These are phyloP conservation scores for Telmatherina bonti DNA, from an alignment of 2,797 vertebrate species.

Conservation along the genomic window DNA sequence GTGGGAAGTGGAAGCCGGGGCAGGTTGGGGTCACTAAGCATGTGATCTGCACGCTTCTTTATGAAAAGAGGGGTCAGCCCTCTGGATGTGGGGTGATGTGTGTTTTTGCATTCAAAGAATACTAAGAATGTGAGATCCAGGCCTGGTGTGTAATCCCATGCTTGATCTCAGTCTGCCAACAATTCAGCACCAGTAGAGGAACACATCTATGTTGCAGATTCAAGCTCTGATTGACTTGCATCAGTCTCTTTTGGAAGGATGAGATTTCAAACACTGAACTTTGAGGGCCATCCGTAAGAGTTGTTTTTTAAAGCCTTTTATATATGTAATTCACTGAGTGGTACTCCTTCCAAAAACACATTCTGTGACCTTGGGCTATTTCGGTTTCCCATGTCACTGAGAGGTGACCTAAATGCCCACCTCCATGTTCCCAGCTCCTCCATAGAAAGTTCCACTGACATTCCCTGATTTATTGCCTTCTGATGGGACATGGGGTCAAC, in stretches of 20 bases:
- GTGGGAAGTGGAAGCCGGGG: slow-evolving; percentile 74
- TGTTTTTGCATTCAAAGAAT: slow-evolving; percentile 76
- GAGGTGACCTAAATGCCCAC: slow-evolving; percentile 50
- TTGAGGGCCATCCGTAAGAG: slow-evolving; percentile 2
- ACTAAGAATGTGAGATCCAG: slow-evolving; percentile 77
- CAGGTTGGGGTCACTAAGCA: slow-evolving; percentile 76
- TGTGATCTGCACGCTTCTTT: slow-evolving; percentile 73
- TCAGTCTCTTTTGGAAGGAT: slow-evolving; percentile 23
- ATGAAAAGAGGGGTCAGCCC: slow-evolving; percentile 72
- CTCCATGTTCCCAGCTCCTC: slow-evolving; percentile 47
- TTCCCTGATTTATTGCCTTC: slow-evolving; percentile 78
- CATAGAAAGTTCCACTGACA: slow-evolving; percentile 51
- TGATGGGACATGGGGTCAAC: slow-evolving; percentile 71
- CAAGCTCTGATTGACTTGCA: slow-evolving; percentile 64
- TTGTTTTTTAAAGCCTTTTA: neutral
- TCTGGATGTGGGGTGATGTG: slow-evolving; percentile 67
- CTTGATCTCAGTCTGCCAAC: slow-evolving; percentile 61
- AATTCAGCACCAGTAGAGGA: slow-evolving; percentile 54
- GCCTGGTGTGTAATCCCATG: slow-evolving; percentile 73
- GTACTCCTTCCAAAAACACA: neutral
- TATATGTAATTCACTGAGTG: slow-evolving; percentile 4
- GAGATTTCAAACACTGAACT: neutral
- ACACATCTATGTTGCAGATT: slow-evolving; percentile 30
- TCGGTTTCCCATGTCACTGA: slow-evolving; percentile 44
- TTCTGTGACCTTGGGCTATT: slow-evolving; percentile 38